Evolutionary conservation across 2,888 invertebrate species (phyloP), one percentile per base, ranked within the genome.

Genomic region (Aplocera efformata): DNA sequence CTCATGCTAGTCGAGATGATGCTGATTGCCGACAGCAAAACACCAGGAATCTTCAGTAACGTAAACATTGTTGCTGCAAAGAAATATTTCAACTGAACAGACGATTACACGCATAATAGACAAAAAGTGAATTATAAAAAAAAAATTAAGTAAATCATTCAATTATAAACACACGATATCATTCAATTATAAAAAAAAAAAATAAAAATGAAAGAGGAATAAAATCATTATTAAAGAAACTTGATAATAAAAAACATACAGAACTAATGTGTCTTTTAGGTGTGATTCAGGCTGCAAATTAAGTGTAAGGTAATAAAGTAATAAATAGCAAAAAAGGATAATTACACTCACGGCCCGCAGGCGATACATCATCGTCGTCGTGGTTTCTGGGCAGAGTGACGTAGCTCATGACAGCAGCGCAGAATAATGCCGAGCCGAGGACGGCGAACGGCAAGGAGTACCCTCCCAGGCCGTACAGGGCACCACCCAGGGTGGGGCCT

Each of bases 401-500:
- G 45, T 91, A 92, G 33, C 94, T 94, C 76, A 94, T 88, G 26
- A 95, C 77, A 1, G 95, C 94, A 0, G 94, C 92, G n/a, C 92
- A 73, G 67, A 96, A 93, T 0, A 96, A 83, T 0, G 93, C 88
- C 0, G 91, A 90, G 0, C 96, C 96, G 50, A 96, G 89, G 0
- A 95, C 92, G 0, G 92, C 93, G 63, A 97, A 97, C 0, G 96
- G 96, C 3, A 94, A 88, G 0, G 91, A 90, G 69, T 94, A 96
- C 0, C 96, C 96, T 1, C 95, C 96, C 6, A 91, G 63, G 67
- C 92, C 90, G 70, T 94, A 98, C 0, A 98, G 86, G 0, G 94
- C 93, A 0, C 97, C 97, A 0, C 98, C 98, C 6, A 98, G 90
- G 0, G 95, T 95, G 0, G 98, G 98, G 0, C 98, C 98, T 0